Base-by-base conservation (phyloP, 2,888 invertebrate species). In the Lithophane semibrunnea region DNA sequence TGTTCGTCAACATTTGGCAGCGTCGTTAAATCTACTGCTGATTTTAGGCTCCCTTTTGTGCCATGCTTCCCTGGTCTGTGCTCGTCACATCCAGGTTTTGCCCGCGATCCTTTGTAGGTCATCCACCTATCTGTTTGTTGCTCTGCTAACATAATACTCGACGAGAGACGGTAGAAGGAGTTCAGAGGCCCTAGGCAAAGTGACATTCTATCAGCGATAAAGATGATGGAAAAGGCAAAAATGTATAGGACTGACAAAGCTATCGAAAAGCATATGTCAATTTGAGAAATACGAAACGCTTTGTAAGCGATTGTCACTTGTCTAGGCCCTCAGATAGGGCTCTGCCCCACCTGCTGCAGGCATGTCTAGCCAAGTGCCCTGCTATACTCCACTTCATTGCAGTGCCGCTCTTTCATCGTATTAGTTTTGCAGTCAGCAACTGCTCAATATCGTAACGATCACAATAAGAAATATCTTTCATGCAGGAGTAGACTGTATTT, bases 401-500 rank as follows among this genome's bases (percentile, higher is more conserved):
- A 24, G 18, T 12, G 5, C 4, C 24, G 3, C 18, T 18, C 18
- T 24, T 16, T 16, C 16, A 24, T 24, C 0, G 16, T 44, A 65
- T 65, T 29, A 7, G 12, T 24, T 47, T 24, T 47, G 5, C 7
- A 47, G 7, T 47, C 47, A 18, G 24, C 7, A 18, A 12, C 7
- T 66, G 1, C 13, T 29, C 21, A 29, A 13, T 29, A 13, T 52
- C 66, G 8, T 66, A 66, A 52, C 47, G 49, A 67, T 21, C 29
- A 67, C 29, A 37, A 52, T 29, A 67, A 67, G 52, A 67, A 52
- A n/a, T 67, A 67, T 13, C 3, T 67, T 16, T 68, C 16, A 68
- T 37, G 52, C 13, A 8, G 49, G 21, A 49, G 12, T 16, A n/a
- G 16, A 37, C n/a, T n/a, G 37, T 37, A 37, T 54, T 16, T 54